Conservation (phyloP, 2,113 vertebrate species). For the Cathartes aura region DNA sequence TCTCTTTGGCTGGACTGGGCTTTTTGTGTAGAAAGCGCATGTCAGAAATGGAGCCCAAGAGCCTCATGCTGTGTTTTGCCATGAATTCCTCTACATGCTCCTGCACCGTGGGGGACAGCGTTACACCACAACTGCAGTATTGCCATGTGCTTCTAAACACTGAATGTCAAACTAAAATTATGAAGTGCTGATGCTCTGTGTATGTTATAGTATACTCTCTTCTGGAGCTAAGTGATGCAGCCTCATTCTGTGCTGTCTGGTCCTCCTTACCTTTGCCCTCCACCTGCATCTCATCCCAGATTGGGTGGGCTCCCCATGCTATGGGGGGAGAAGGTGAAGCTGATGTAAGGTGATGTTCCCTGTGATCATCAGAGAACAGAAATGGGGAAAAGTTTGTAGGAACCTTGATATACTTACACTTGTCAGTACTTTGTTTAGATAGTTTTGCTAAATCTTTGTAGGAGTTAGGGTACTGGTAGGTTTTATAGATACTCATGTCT, state of each 20-base stretch:
- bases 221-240: accelerated
- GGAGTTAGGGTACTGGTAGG: not conserved
- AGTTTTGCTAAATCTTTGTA: not conserved
- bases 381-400: not conserved
- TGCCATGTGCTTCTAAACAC: accelerated
- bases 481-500: not conserved
- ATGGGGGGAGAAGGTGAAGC: not conserved
- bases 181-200: not conserved
- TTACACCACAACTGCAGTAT: accelerated
- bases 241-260: accelerated
- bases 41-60: accelerated
- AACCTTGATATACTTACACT: not conserved
- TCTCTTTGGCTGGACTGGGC: not conserved
- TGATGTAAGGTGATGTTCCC: not conserved
- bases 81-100: accelerated
- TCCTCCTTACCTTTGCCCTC: not conserved
- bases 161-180: accelerated
- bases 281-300: not conserved
- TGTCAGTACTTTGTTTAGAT: not conserved
- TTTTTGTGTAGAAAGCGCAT: accelerated
- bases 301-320: not conserved
- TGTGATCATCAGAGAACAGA: accelerated
- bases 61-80: not conserved
- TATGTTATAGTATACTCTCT: accelerated
- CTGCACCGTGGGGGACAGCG: accelerated